Evolutionary conservation across 2,888 invertebrate species (phyloP), one percentile per base, ranked within the genome.

Genomic region (Fissipunctia ypsillon): DNA sequence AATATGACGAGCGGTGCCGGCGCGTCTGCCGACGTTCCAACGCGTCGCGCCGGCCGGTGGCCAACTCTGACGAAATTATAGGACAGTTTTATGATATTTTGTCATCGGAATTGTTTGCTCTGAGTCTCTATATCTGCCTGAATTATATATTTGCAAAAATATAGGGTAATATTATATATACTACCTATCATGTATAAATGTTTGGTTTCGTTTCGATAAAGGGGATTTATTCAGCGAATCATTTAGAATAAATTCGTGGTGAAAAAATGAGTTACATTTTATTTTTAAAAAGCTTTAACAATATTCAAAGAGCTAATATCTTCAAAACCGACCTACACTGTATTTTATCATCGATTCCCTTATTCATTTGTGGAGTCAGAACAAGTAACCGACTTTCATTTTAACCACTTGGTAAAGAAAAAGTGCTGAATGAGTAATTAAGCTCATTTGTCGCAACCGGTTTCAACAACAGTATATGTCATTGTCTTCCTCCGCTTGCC

Each of bases 1-100:
- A 91, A 92, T 91, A 90, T 89, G 91, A 89, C 88, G 84, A 87
- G 79, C 69, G 91, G 88, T 87, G 90, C 89, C 90, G 84, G 73
- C 87, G 87, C 73, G 90, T 88, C 88, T 90, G 86, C 80, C 84
- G 82, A 83, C 79, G 83, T 78, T 76, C 64, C 19, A 35, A 64
- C 80, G 81, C 78, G 81, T 74, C 87, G 83, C 81, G 86, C 56
- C 82, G 65, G 59, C 56, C 80, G 52, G 83, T 84, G 64, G 56
- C 84, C 87, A 87, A 84, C 61, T 79, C 69, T 76, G 75, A 84
- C 82, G 71, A 78, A 84, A 84, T 82, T 79, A 81, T 70, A 59
- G 81, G 86, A 87, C 85, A 80, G 52, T 77, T 80, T 76, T 83
- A 79, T 63, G 67, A 78, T 69, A 76, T 83, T 78, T 67, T 75